These are phyloP conservation scores for Pseudochromis fuscus DNA, from an alignment of 2,797 vertebrate species.

Conservation along the genomic window DNA sequence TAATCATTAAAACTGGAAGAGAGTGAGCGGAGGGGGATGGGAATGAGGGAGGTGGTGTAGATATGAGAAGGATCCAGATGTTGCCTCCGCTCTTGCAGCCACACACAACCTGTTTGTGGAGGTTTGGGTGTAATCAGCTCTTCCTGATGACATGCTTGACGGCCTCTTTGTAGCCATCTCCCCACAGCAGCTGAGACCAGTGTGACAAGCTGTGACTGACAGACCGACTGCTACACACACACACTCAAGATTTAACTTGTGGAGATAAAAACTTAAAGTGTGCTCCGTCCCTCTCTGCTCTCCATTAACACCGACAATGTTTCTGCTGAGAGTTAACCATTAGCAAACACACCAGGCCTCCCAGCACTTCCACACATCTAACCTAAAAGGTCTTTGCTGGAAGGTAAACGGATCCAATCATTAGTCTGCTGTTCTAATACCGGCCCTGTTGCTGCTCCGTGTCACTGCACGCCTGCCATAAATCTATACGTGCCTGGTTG, in stretches of 20 bases:
- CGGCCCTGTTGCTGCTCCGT: constrained; percentile 41
- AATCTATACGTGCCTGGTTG: constrained; percentile 60
- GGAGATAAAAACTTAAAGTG: constrained; percentile 20
- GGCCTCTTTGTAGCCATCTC: constrained; percentile 28
- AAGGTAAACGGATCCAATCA: constrained; percentile 46
- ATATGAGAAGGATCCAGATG: constrained; percentile 70
- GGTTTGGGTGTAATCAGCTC: constrained; percentile 48
- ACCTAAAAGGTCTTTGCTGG: constrained; percentile 45
- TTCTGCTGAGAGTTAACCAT: constrained; percentile 54
- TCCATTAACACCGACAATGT: constrained; percentile 18
- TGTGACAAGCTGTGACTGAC: constrained; percentile 2
- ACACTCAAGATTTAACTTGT: constrained; percentile 15
- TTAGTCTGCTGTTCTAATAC: constrained; percentile 50
- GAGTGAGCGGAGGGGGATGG: constrained; percentile 49
- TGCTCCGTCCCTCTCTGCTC: constrained; percentile 51
- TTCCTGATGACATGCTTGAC: constrained; percentile 50
- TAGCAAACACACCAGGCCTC: constrained; percentile 28
- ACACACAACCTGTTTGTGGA: constrained; percentile 39
- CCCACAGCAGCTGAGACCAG: constrained; percentile 28
- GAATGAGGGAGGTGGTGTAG: constrained; percentile 25
- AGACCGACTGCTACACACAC: not conserved
- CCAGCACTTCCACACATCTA: constrained; percentile 15
- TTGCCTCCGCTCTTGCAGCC: constrained; percentile 55
- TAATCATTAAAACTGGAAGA: constrained; percentile 75
- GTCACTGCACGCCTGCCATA: constrained; percentile 72